Evolutionary conservation across 2,888 invertebrate genomes (phyloP).

Genomic region (Perizoma affinitatum): DNA sequence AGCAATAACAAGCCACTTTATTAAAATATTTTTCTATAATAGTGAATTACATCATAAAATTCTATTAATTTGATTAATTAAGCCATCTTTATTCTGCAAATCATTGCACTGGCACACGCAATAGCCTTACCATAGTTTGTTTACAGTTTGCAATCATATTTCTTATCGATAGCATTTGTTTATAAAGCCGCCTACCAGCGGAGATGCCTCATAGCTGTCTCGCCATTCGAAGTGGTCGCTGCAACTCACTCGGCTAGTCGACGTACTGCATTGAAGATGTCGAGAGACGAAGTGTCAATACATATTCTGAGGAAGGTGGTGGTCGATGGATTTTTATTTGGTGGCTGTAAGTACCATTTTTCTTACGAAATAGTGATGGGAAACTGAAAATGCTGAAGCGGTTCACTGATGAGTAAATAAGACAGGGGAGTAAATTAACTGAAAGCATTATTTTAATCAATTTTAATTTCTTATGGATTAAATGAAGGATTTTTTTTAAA

Average conservation of each 20-base stretch:
- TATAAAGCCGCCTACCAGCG: constrained; percentile 9
- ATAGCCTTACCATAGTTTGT: not conserved
- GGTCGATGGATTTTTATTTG: constrained; percentile 60
- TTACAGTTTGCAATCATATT: not conserved
- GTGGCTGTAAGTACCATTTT: constrained; percentile 57
- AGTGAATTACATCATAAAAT: too few relatives aligned
- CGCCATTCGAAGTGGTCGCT: not conserved
- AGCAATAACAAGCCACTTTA: too few relatives aligned
- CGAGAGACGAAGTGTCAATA: constrained; percentile 53
- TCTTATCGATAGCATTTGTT: constrained; percentile 2
- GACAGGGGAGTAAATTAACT: too few relatives aligned
- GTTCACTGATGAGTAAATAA: too few relatives aligned
- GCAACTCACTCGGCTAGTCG: constrained; percentile 4
- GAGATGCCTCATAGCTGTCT: constrained; percentile 3
- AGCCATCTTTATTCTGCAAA: not conserved
- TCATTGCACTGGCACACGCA: not conserved
- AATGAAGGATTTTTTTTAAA: too few relatives aligned
- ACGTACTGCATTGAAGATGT: constrained; percentile 38
- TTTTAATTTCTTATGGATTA: too few relatives aligned
- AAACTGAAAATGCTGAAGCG: too few relatives aligned
- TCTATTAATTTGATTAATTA: too few relatives aligned
- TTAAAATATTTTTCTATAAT: too few relatives aligned
- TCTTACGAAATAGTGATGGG: not conserved
- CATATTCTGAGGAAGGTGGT: constrained; percentile 62
- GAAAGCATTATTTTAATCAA: too few relatives aligned